phyloP scores from a whole-genome alignment of 1,140 invertebrate species.

The Drosophila murphyi region DNA sequence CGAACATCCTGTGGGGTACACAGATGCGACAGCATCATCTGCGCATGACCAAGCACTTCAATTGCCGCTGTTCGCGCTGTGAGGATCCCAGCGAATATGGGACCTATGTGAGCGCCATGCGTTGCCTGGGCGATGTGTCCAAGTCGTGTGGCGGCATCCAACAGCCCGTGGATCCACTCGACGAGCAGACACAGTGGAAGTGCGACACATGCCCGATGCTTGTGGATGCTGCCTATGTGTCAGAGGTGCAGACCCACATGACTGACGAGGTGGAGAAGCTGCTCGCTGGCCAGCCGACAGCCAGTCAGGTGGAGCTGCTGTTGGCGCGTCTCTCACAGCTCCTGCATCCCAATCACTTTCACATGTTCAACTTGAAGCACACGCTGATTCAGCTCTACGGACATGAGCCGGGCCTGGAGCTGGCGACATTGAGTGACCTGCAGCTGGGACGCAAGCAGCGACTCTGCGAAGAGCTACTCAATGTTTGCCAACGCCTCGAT shows the following conservation, averaged over 20 bases:
- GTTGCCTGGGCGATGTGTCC: constrained; percentile 87
- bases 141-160: constrained; percentile 87
- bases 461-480: constrained; percentile 89
- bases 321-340: constrained; percentile 88
- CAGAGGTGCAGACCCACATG: constrained; percentile 87
- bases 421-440: constrained; percentile 86
- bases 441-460: constrained; percentile 87
- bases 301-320: constrained; percentile 87
- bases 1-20: constrained; percentile 93
- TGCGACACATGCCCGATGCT: constrained; percentile 89
- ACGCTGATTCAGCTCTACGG: constrained; percentile 91
- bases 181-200: constrained; percentile 90
- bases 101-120: constrained; percentile 90
- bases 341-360: constrained; percentile 92
- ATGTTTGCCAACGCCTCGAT: constrained; percentile 88
- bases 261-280: constrained; percentile 90
- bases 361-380: constrained; percentile 91
- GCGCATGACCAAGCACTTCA: constrained; percentile 92
- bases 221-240: constrained; percentile 86
- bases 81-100: constrained; percentile 91
- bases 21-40: constrained; percentile 91
- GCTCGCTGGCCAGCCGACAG: constrained; percentile 86
- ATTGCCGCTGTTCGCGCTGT: constrained; percentile 90
- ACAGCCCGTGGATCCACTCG: constrained; percentile 88
- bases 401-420: constrained; percentile 86